Percentiles rank a stretch among this genome's conserved stretches.
These are phyloP conservation scores for Neogobius melanostomus DNA, from an alignment of 2,113 vertebrate species.

Conservation along the genomic window DNA sequence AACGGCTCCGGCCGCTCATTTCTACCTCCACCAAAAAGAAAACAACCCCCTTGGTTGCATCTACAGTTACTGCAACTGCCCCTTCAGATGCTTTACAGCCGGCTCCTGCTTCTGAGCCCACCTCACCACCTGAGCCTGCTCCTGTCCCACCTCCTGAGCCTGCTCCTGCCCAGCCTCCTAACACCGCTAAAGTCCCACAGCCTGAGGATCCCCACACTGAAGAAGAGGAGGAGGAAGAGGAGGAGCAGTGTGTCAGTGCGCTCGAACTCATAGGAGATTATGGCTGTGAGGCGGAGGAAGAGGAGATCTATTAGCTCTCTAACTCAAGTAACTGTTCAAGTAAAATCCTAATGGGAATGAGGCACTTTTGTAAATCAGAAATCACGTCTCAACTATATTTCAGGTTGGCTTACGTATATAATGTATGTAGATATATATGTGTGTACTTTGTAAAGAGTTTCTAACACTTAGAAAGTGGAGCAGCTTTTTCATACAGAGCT, in stretches of 20 bases:
- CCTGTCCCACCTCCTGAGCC: not conserved
- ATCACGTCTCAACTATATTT: not conserved
- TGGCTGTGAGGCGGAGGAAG: slow-evolving; percentile 72
- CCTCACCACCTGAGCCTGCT: not conserved
- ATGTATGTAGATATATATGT: not conserved
- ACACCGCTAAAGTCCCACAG: not conserved
- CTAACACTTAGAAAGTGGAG: not conserved
- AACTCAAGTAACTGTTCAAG: not conserved
- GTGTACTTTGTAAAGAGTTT: not conserved
- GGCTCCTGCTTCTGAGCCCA: not conserved
- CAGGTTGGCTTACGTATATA: not conserved
- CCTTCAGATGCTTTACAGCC: not conserved
- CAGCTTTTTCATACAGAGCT: too few species aligned
- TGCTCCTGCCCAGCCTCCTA: not conserved
- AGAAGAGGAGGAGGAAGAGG: slow-evolving; percentile 73
- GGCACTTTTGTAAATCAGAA: not conserved
- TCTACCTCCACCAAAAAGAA: slow-evolving; percentile 64
- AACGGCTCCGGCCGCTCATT: slow-evolving; percentile 80
- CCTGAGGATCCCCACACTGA: not conserved
- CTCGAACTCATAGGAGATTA: slow-evolving; percentile 85
- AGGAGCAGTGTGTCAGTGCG: slow-evolving; percentile 88
- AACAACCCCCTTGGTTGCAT: slow-evolving; percentile 26
- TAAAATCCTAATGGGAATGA: not conserved
- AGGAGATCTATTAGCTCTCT: slow-evolving; percentile 61
- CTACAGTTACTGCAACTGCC: slow-evolving; percentile 6